Conservation (phyloP, 2,113 vertebrate genomes). For the Syrrhaptes paradoxus region DNA sequence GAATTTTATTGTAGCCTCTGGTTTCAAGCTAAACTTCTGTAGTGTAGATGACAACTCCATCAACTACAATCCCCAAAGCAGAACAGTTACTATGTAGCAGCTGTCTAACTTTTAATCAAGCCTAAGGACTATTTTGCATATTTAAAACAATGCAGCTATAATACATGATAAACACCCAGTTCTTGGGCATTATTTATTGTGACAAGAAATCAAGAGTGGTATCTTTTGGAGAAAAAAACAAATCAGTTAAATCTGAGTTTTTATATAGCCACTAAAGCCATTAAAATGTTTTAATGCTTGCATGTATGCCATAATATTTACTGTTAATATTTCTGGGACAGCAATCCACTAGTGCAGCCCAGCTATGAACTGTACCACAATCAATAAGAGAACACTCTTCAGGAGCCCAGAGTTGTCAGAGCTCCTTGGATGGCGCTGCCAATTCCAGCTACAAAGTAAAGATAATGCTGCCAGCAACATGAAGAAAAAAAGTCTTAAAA, state of each 20-base stretch:
- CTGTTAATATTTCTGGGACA: not conserved
- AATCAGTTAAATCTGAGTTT: not conserved
- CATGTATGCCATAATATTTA: not conserved
- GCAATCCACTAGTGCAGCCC: not conserved
- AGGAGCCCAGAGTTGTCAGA: not conserved
- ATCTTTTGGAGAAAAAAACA: not conserved
- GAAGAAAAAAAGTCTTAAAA: not conserved
- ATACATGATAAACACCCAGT: not conserved
- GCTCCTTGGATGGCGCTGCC: not conserved
- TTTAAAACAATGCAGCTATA: not conserved
- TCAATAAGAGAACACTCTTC: not conserved
- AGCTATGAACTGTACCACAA: not conserved
- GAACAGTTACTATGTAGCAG: not conserved
- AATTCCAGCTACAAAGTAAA: not conserved
- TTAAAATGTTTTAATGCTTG: not conserved
- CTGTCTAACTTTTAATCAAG: not conserved
- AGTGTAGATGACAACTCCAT: not conserved
- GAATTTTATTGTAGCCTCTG: not conserved
- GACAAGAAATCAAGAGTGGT: not conserved
- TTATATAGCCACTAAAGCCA: not conserved
- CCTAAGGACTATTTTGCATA: not conserved
- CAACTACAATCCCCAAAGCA: not conserved
- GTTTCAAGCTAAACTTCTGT: not conserved
- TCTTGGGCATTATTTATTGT: not conserved
- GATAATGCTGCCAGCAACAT: not conserved